Evolutionary conservation across 1,140 invertebrate genomes (phyloP).

Genomic region (Pogonognathellus flavescens): DNA sequence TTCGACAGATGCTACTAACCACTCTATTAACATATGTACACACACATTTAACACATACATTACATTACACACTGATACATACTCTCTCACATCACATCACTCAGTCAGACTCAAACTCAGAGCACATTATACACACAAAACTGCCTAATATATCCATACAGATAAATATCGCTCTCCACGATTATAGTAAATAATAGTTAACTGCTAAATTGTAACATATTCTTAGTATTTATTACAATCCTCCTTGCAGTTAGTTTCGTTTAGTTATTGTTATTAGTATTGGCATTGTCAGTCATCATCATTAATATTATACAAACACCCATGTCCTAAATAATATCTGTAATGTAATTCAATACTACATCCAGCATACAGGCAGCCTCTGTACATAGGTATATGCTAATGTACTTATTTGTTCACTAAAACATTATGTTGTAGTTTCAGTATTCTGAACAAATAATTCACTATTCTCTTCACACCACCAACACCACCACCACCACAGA

Average conservation of each 20-base stretch:
- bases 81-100: constrained; percentile 18
- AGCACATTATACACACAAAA: neutral
- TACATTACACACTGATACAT: constrained; percentile 48
- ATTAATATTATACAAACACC: constrained; percentile 53
- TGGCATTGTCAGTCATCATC: constrained; percentile 50
- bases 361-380: no score
- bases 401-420: neutral
- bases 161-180: neutral
- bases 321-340: constrained; percentile 43
- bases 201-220: constrained; percentile 25
- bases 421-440: constrained; percentile 34
- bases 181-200: constrained; percentile 5
- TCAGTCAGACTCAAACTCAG: neutral
- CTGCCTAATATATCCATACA: constrained; percentile 7
- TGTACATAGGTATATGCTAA: no score
- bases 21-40: constrained; percentile 66
- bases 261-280: constrained; percentile 51
- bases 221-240: constrained; percentile 33
- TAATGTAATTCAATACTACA: constrained; percentile 41
- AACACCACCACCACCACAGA: neutral
- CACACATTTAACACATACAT: constrained; percentile 58
- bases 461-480: constrained; percentile 43
- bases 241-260: constrained; percentile 27
- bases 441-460: constrained; percentile 17
- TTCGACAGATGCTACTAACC: constrained; percentile 61